A percentile compares a stretch with the other conserved stretches of the same genome.
phyloP scores from a whole-genome alignment of 2,888 invertebrate species.

The Baronia brevicornis region DNA sequence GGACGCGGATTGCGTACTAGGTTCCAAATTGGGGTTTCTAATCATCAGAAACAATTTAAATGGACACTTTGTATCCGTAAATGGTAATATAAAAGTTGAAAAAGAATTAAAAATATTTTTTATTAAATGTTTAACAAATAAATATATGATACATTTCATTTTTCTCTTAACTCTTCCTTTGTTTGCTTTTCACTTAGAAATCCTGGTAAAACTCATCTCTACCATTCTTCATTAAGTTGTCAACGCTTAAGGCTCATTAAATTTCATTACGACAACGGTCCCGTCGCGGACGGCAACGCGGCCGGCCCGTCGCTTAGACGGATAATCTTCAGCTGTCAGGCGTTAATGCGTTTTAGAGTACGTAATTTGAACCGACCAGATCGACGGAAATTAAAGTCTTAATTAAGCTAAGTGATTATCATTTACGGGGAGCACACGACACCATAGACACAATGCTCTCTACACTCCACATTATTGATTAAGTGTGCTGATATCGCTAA shows the following conservation, averaged over 20 bases:
- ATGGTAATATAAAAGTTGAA: too few species aligned
- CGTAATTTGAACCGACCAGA: slow-evolving; percentile 75
- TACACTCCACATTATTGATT: slow-evolving; percentile 8
- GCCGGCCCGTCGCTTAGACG: slow-evolving; percentile 63
- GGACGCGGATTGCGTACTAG: too few species aligned
- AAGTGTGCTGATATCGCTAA: slow-evolving; percentile 1
- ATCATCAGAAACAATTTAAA: too few species aligned
- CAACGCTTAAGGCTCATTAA: slow-evolving; percentile 74
- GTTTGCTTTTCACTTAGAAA: slow-evolving; percentile 49
- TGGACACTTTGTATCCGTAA: too few species aligned
- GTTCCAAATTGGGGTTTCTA: too few species aligned
- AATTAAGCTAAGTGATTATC: slow-evolving; percentile 75
- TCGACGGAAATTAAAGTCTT: slow-evolving; percentile 71
- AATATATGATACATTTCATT: too few species aligned
- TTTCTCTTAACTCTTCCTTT: slow-evolving; percentile 16
- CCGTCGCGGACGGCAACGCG: slow-evolving; percentile 43
- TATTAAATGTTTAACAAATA: too few species aligned
- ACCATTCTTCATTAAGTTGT: slow-evolving; percentile 71
- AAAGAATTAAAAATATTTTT: too few species aligned
- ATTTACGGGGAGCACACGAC: slow-evolving; percentile 51
- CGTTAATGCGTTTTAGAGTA: slow-evolving; percentile 76
- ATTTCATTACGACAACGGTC: slow-evolving; percentile 67
- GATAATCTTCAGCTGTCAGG: slow-evolving; percentile 75
- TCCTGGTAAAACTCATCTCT: slow-evolving; percentile 57
- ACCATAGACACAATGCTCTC: slow-evolving; percentile 12